Evolutionary conservation across 2,888 invertebrate species (phyloP).

Genomic region (Steinernema hermaphroditum): DNA sequence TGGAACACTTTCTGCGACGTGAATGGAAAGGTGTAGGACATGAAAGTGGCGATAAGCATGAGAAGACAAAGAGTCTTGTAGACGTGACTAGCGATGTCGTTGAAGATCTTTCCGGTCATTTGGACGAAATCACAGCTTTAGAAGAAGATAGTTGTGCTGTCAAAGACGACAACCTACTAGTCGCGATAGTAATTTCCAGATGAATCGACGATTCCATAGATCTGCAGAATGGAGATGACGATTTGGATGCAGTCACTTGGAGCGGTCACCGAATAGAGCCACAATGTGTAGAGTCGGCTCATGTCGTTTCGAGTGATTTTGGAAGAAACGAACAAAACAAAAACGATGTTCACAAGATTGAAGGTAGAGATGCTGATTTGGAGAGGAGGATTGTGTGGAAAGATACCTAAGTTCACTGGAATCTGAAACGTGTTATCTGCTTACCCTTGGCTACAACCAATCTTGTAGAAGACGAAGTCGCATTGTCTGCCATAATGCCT

Average conservation of each 20-base stretch:
- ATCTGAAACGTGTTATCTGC: too few species aligned
- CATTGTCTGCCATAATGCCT: too few species aligned
- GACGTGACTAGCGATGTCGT: too few species aligned
- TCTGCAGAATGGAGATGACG: background rate
- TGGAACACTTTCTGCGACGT: background rate
- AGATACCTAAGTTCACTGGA: background rate
- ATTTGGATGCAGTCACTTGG: background rate
- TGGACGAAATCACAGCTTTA: background rate
- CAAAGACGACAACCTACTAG: background rate
- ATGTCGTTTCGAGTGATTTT: background rate
- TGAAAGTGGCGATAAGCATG: background rate
- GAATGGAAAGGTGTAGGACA: background rate
- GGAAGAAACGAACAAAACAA: background rate
- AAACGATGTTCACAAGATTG: background rate
- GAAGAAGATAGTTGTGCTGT: too few species aligned
- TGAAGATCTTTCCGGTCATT: too few species aligned
- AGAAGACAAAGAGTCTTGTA: too few species aligned
- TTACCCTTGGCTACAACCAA: too few species aligned
- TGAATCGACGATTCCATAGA: background rate
- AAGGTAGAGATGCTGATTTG: background rate
- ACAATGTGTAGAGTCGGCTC: background rate
- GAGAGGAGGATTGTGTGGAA: background rate
- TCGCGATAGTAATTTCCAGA: constrained; percentile 4
- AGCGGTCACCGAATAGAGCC: background rate
- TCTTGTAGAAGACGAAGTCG: too few species aligned